Conservation (phyloP, 2,113 vertebrate species). For the Beaufortia kweichowensis region DNA sequence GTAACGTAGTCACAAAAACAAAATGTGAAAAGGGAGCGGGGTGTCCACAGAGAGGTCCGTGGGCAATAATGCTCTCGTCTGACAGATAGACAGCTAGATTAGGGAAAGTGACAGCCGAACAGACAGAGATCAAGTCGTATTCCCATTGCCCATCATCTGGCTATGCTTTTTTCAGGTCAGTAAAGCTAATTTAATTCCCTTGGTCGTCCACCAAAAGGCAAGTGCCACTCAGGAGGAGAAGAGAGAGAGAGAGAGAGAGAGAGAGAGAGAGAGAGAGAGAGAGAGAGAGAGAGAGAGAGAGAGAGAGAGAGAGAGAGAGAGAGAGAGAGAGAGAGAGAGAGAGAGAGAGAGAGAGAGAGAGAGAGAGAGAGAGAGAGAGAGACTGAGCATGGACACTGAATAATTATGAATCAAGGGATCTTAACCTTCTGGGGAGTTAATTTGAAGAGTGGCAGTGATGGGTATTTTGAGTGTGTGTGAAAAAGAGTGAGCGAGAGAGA, state of each 20-base stretch:
- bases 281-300: conserved; percentile 40
- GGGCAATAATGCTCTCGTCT: conserved; percentile 68
- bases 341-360: conserved; percentile 52
- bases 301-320: too few species aligned
- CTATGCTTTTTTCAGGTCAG: conserved; percentile 72
- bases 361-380: conserved; percentile 51
- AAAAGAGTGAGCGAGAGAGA: conserved; percentile 12
- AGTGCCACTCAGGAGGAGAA: conserved; percentile 75
- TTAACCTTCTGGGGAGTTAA: conserved; percentile 82
- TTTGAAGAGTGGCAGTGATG: conserved; percentile 69
- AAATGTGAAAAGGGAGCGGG: not conserved
- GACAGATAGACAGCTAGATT: conserved; percentile 78
- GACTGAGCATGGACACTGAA: conserved; percentile 64
- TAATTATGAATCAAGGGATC: conserved; percentile 78
- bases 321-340: conserved; percentile 43
- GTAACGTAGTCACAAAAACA: conserved; percentile 39
- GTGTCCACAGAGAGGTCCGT: conserved; percentile 71
- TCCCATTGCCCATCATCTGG: conserved; percentile 70
- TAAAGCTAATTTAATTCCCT: conserved; percentile 79
- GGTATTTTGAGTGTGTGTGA: conserved; percentile 33
- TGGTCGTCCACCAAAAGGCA: conserved; percentile 64
- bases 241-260: conserved; percentile 45
- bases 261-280: conserved; percentile 55
- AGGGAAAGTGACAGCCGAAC: conserved; percentile 76
- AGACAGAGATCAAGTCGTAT: conserved; percentile 77